Evolutionary conservation across 2,113 vertebrate genomes (phyloP).

Genomic region (Festucalex cinctus): DNA sequence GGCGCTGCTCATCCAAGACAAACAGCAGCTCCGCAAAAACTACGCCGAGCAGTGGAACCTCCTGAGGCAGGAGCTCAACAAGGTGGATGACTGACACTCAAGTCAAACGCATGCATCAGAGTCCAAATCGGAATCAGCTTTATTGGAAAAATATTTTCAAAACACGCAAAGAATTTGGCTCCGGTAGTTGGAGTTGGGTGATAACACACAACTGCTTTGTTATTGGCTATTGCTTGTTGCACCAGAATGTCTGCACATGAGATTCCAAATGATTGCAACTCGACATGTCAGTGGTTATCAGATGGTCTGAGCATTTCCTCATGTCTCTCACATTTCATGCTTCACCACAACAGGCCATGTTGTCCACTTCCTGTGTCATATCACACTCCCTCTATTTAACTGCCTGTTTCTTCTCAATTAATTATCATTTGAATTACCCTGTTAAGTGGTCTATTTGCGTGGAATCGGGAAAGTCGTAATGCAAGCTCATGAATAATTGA

Average conservation of each 20-base stretch:
- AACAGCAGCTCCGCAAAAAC: constrained; percentile 87
- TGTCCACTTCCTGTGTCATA: constrained; percentile 31
- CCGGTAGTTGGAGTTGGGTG: background rate
- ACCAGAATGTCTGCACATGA: background rate
- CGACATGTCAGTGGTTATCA: background rate
- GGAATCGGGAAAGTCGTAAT: background rate
- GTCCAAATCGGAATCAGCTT: background rate
- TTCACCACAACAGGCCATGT: background rate
- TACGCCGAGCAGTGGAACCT: constrained; percentile 87
- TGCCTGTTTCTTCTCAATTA: background rate
- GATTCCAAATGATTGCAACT: background rate
- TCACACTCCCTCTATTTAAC: background rate
- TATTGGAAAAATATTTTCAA: background rate
- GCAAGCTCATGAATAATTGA: too few species aligned
- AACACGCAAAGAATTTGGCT: background rate
- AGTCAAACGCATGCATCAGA: background rate
- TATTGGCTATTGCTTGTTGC: too few species aligned
- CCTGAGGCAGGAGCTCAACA: constrained; percentile 83
- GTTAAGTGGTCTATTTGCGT: background rate
- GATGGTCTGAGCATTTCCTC: constrained; percentile 30
- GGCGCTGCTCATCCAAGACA: constrained; percentile 86
- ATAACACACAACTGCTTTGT: background rate
- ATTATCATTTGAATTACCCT: background rate
- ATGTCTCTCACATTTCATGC: constrained; percentile 1
- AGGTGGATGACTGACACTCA: constrained; percentile 12